Conservation (phyloP, 1,140 invertebrate species). For the Notospermus geniculatus region DNA sequence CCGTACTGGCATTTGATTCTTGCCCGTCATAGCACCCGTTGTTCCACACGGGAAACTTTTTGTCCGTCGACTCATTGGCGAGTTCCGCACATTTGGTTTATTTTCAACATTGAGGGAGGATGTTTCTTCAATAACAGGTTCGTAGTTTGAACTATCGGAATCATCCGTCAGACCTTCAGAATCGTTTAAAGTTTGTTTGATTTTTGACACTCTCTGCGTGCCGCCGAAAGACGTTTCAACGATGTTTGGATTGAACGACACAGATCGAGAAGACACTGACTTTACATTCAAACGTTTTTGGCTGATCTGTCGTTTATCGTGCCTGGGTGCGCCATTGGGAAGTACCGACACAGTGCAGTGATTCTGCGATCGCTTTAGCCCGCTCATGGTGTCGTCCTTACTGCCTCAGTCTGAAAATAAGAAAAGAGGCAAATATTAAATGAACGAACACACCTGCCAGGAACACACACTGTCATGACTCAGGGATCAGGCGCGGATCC, state of each 20-base stretch:
- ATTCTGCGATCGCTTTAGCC: too few relatives aligned
- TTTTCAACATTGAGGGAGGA: conserved; percentile 6
- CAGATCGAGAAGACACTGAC: conserved; percentile 7
- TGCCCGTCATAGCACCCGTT: background rate
- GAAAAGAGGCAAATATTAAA: too few relatives aligned
- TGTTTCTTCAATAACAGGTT: background rate
- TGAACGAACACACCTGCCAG: too few relatives aligned
- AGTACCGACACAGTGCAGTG: too few relatives aligned
- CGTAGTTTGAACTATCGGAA: conserved; percentile 14
- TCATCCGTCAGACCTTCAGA: conserved; percentile 17
- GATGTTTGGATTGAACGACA: conserved; percentile 42
- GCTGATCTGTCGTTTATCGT: too few relatives aligned
- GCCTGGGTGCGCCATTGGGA: too few relatives aligned
- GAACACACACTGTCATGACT: too few relatives aligned
- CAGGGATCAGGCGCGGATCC: too few relatives aligned
- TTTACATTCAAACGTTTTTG: too few relatives aligned
- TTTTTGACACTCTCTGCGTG: conserved; percentile 37
- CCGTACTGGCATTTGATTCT: conserved; percentile 22
- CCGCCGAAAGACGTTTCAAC: conserved; percentile 51
- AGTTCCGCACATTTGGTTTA: conserved; percentile 5
- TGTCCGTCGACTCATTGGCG: conserved; percentile 7
- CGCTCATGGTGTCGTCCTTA: too few relatives aligned
- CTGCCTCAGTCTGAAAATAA: too few relatives aligned
- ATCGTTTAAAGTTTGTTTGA: conserved; percentile 20
- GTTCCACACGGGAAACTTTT: background rate